Base-by-base conservation (phyloP, 2,797 vertebrate genomes). In the Gymnothorax reevesii region DNA sequence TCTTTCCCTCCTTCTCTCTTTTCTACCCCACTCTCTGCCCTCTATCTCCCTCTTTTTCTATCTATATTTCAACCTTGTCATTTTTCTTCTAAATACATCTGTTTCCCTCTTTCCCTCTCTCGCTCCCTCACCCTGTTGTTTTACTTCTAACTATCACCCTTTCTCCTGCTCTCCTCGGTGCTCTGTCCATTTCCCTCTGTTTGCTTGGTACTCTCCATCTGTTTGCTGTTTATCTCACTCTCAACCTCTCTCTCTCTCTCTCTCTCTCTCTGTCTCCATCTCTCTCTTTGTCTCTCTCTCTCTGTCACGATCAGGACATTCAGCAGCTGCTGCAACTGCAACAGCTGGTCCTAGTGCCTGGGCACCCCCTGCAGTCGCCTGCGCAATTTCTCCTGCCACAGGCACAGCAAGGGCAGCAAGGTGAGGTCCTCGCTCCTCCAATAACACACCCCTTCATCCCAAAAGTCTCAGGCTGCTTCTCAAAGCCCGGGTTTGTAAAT, bases 321-420 rank as follows among this genome's bases (percentile, higher is more conserved):
- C 98, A 98, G 93, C 98, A 98, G 94, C 91, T 98, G 90, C 94
- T 98, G 89, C 98, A 98, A 94, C 96, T 98, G 85, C 98, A 98
- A 92, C 97, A 98, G 94, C 90, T 98, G 91, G 97, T 98, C 87
- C 94, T 98, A 62, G 96, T 98, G 66, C 98, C 97, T 0, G 97
- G 97, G 73, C 97, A 98, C 90, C 92, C 95, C 79, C 95, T 98
- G 87, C 95, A 95, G 49, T 96, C 97, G 64, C 95, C 97, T 64
- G 95, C 97, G 91, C 97, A 97, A 95, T 98, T 98, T 93, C 96
- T 98, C 91, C 95, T 98, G 92, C 97, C 97, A 49, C 97, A 97
- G 94, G 93, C 97, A 82, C 97, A 97, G 94, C 97, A 98, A 93
- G 96, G 96, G 90, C 98, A 98, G 95, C 97, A 98, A 97, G 97